These are phyloP conservation scores for Silurus lanzhouensis DNA, from an alignment of 2,797 vertebrate genomes.

Conservation along the genomic window DNA sequence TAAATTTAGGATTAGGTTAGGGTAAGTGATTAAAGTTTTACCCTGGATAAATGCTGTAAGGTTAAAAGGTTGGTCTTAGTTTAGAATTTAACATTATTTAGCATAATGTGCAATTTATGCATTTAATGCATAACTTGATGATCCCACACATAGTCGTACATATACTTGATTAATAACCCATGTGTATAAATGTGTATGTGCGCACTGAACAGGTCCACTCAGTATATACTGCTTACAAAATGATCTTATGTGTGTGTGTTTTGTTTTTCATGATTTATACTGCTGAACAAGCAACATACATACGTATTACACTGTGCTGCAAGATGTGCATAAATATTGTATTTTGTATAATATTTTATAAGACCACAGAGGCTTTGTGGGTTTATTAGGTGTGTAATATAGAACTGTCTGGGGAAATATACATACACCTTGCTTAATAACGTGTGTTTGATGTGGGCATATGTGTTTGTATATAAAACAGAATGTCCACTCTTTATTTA, in stretches of 20 bases:
- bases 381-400: constrained; percentile 7
- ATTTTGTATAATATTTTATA: background rate
- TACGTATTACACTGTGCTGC: background rate
- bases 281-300: background rate
- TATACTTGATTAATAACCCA: background rate
- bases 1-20: too few relatives aligned
- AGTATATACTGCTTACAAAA: background rate
- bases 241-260: background rate
- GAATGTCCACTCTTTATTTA: background rate
- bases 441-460: background rate
- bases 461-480: background rate
- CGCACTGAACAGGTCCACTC: background rate
- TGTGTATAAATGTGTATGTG: background rate
- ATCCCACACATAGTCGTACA: background rate
- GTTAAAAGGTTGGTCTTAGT: background rate
- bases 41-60: background rate
- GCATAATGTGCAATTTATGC: too few relatives aligned
- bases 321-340: constrained; percentile 12
- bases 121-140: background rate
- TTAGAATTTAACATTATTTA: background rate
- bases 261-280: background rate
- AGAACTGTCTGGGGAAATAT: background rate
- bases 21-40: background rate
- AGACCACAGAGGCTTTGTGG: background rate
- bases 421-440: background rate